Evolutionary conservation across 2,797 vertebrate species (phyloP).

Genomic region (Babyrousa celebensis): DNA sequence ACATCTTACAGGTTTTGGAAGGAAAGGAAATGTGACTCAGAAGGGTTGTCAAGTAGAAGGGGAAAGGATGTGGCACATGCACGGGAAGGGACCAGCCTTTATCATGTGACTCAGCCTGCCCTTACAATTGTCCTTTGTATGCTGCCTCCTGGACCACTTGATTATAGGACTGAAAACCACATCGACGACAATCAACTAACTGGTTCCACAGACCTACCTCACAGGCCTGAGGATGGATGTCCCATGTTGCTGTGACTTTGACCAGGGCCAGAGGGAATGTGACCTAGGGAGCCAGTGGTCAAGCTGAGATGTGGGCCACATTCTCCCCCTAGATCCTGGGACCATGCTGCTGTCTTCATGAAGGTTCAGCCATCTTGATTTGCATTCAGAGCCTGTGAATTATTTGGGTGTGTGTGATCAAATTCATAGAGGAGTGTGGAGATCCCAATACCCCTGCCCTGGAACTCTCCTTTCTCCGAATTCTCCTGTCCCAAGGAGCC

Average conservation of each 20-base stretch:
- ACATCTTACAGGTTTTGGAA: slow-evolving; percentile 19
- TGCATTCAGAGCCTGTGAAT: neutral
- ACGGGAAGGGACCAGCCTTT: neutral
- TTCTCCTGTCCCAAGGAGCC: neutral
- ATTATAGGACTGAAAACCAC: neutral
- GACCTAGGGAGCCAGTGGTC: neutral
- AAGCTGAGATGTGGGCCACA: neutral
- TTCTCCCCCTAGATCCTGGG: neutral
- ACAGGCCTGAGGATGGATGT: slow-evolving; percentile 3
- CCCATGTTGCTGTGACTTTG: neutral
- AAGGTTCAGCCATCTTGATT: neutral
- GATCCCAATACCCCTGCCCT: neutral
- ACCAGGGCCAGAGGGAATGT: neutral
- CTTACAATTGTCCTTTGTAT: neutral
- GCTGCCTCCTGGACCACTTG: neutral
- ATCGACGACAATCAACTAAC: neutral
- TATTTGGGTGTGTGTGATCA: neutral
- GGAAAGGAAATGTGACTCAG: neutral
- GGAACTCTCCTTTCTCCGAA: neutral
- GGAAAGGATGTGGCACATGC: neutral
- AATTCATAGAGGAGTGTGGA: neutral
- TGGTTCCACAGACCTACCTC: neutral
- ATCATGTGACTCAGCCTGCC: neutral
- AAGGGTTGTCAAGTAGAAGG: neutral
- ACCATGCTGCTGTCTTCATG: neutral